These are phyloP conservation scores for Cephalotes varians DNA, from an alignment of 2,888 invertebrate species.

Conservation along the genomic window DNA sequence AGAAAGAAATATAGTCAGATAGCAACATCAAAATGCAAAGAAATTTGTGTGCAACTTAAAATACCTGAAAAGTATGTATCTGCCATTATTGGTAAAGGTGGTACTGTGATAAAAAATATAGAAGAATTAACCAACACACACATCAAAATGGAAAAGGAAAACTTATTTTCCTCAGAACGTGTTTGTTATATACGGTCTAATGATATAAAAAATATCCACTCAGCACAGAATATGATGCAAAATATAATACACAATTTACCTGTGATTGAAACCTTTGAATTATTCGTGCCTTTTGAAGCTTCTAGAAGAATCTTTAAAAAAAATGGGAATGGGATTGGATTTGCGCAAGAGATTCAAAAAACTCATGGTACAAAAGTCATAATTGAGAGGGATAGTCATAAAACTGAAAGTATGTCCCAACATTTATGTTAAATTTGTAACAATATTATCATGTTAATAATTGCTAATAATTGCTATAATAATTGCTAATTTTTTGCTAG, in stretches of 20 bases:
- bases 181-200: slow-evolving; percentile 91
- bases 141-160: slow-evolving; percentile 87
- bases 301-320: slow-evolving; percentile 91
- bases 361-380: slow-evolving; percentile 91
- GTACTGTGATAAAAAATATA: slow-evolving; percentile 91
- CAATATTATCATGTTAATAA: background rate
- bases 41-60: slow-evolving; percentile 87
- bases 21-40: slow-evolving; percentile 69
- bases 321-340: slow-evolving; percentile 87
- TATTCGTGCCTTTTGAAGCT: slow-evolving; percentile 89
- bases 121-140: slow-evolving; percentile 91
- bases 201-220: slow-evolving; percentile 88
- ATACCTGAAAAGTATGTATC: slow-evolving; percentile 89
- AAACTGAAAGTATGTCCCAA: background rate
- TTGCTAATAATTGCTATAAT: background rate
- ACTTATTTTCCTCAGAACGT: slow-evolving; percentile 87
- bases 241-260: slow-evolving; percentile 91
- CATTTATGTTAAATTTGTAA: background rate
- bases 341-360: slow-evolving; percentile 90
- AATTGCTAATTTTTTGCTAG: background rate
- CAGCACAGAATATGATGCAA: slow-evolving; percentile 89
- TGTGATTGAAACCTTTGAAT: slow-evolving; percentile 89
- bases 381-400: slow-evolving; percentile 84
- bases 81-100: slow-evolving; percentile 91
- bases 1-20: slow-evolving; percentile 53